Evolutionary conservation across 2,113 vertebrate species (phyloP).

Genomic region (Lagenorhynchus albirostris): DNA sequence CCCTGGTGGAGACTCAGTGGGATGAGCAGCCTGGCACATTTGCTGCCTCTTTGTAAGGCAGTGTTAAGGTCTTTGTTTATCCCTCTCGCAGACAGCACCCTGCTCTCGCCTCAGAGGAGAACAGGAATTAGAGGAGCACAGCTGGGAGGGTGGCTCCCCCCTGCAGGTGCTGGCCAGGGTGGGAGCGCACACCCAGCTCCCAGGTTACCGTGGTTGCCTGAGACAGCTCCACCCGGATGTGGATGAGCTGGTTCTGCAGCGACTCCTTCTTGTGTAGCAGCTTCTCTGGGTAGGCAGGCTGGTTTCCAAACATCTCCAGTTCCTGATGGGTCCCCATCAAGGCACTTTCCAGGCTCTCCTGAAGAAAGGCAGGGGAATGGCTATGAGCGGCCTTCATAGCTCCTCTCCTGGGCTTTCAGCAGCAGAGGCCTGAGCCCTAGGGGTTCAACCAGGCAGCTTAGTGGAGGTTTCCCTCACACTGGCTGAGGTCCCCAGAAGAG

Average conservation of each 20-base stretch:
- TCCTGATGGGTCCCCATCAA: slow-evolving; percentile 96
- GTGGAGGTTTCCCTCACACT: not conserved
- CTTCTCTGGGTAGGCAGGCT: slow-evolving; percentile 89
- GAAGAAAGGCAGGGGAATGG: not conserved
- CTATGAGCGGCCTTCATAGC: accelerated
- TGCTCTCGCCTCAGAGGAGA: not conserved
- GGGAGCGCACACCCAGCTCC: not conserved
- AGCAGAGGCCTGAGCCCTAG: not conserved
- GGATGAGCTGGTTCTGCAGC: slow-evolving; percentile 95
- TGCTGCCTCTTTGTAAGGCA: not conserved
- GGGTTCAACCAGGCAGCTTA: too few relatives aligned
- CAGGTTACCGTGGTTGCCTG: slow-evolving; percentile 92
- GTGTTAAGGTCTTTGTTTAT: not conserved
- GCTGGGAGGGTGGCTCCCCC: not conserved
- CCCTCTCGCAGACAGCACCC: not conserved
- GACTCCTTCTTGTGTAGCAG: slow-evolving; percentile 94
- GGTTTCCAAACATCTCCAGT: slow-evolving; percentile 92
- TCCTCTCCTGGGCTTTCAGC: not conserved
- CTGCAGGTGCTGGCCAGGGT: accelerated
- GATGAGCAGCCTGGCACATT: accelerated
- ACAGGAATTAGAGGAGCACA: accelerated
- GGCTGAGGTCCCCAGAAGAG: not conserved
- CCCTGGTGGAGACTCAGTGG: accelerated
- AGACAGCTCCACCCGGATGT: slow-evolving; percentile 94
- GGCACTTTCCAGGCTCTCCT: slow-evolving; percentile 96